Conservation (phyloP, 2,888 invertebrate genomes). For the Mycalesis mineus region DNA sequence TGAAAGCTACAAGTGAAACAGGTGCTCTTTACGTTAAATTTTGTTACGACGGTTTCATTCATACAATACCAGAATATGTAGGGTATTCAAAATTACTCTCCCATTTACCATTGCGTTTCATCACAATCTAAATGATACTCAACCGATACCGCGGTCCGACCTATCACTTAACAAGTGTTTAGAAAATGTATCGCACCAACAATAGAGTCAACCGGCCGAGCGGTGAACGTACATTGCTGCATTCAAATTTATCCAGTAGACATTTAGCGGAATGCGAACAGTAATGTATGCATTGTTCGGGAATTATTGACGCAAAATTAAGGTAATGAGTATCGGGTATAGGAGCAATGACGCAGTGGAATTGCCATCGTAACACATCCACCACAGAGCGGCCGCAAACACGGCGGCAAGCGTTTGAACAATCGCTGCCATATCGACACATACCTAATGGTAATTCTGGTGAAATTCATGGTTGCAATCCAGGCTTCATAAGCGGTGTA, state of each 20-base stretch:
- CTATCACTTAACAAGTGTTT: conserved; percentile 41
- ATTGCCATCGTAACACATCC: conserved; percentile 55
- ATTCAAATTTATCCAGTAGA: conserved; percentile 2
- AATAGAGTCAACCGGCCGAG: conserved; percentile 6
- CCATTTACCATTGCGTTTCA: conserved; percentile 11
- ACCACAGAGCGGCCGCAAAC: conserved; percentile 59
- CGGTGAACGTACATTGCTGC: conserved; percentile 28
- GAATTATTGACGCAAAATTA: conserved; percentile 33
- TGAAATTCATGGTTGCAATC: conserved; percentile 34
- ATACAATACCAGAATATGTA: background rate
- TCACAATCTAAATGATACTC: conserved; percentile 29
- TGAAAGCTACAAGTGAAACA: too few species aligned
- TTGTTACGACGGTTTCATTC: background rate
- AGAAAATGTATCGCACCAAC: conserved; percentile 22
- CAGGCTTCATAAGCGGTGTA: conserved; percentile 33
- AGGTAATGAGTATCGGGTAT: conserved; percentile 36
- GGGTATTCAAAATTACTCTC: conserved; percentile 5
- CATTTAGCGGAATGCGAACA: background rate
- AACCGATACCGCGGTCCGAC: conserved; percentile 34
- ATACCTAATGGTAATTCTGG: conserved; percentile 36
- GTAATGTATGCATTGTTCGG: conserved; percentile 21
- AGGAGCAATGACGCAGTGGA: conserved; percentile 42
- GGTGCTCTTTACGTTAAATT: background rate
- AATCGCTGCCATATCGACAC: conserved; percentile 55
- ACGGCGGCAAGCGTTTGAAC: conserved; percentile 54